Conservation (phyloP, 2,113 vertebrate genomes). For the Conger conger region DNA sequence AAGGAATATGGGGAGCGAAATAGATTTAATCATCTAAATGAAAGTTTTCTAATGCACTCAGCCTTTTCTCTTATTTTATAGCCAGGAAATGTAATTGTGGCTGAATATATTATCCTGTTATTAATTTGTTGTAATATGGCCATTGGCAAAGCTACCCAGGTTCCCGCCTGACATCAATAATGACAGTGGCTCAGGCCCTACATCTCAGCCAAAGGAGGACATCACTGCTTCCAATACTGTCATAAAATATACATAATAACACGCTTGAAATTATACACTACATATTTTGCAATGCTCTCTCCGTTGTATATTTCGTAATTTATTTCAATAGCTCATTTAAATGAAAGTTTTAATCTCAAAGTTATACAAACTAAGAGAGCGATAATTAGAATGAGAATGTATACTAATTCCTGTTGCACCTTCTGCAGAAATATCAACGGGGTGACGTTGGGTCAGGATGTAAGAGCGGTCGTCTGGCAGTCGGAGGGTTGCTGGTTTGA, state of each 20-base stretch:
- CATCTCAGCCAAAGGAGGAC: neutral
- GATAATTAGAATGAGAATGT: no score
- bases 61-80: neutral
- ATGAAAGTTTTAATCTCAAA: no score
- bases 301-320: no score
- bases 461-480: no score
- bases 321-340: no score
- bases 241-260: neutral
- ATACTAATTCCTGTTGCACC: no score
- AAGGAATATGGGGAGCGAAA: neutral
- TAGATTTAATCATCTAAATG: neutral
- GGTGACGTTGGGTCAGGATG: no score
- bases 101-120: conserved; percentile 1
- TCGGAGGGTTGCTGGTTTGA: no score
- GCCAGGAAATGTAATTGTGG: neutral
- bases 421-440: no score
- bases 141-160: neutral
- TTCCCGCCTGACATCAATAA: neutral
- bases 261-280: no score
- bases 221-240: neutral
- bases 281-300: no score
- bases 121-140: conserved; percentile 5
- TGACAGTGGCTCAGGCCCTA: neutral
- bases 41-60: neutral
- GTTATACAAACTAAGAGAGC: no score